phyloP scores from a whole-genome alignment of 2,113 vertebrate species.

The Syngnathus scovelli region DNA sequence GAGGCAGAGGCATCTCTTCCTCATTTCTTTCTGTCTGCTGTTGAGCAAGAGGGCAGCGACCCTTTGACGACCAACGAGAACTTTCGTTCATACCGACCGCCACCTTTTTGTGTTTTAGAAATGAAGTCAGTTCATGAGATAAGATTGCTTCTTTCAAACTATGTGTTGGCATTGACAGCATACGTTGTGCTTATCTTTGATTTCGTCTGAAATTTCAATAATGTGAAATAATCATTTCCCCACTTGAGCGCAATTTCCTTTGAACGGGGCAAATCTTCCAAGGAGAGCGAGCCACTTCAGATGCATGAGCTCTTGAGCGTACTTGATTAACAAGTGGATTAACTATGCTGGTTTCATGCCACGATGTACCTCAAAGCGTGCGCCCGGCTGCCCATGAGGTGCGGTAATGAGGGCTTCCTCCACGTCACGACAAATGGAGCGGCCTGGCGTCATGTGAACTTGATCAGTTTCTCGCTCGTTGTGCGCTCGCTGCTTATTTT shows the following conservation, averaged over 20 bases:
- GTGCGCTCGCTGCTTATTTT: constrained; percentile 20
- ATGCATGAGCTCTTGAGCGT: constrained; percentile 62
- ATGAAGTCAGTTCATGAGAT: neutral
- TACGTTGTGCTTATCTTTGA: neutral
- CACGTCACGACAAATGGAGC: constrained; percentile 53
- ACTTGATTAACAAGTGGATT: constrained; percentile 80
- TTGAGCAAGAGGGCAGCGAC: constrained; percentile 31
- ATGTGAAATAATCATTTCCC: constrained; percentile 37
- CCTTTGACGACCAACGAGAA: constrained; percentile 45
- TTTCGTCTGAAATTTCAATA: constrained; percentile 41
- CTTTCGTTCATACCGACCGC: constrained; percentile 18
- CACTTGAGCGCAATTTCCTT: constrained; percentile 55
- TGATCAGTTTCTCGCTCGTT: constrained; percentile 54
- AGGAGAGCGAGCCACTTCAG: constrained; percentile 70
- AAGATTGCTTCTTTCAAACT: neutral
- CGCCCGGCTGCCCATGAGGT: constrained; percentile 67
- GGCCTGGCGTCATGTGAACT: constrained; percentile 58
- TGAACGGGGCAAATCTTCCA: constrained; percentile 60
- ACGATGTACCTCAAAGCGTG: constrained; percentile 74
- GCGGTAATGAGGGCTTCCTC: constrained; percentile 70
- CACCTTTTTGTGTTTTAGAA: constrained; percentile 22
- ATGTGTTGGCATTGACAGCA: constrained; percentile 9
- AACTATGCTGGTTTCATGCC: constrained; percentile 73
- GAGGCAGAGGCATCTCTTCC: constrained; percentile 38
- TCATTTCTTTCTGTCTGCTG: constrained; percentile 54